A percentile compares a stretch with the other conserved stretches of the same genome.
Conservation (phyloP, 2,113 vertebrate species). For the Elaphurus davidianus region DNA sequence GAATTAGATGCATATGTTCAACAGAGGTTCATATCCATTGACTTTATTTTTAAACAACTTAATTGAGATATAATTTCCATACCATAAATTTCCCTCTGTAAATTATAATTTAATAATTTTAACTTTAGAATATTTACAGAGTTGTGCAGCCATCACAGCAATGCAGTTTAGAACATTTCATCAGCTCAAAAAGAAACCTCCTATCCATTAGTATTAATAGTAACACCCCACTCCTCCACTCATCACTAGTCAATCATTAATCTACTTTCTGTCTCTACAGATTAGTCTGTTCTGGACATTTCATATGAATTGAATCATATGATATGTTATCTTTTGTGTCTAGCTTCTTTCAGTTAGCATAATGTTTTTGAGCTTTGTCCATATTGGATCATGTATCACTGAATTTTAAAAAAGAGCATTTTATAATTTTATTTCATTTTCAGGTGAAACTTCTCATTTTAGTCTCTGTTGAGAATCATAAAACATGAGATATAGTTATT, state of each 20-base stretch:
- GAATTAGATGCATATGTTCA: neutral
- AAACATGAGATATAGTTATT: neutral
- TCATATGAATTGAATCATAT: neutral
- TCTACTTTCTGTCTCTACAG: neutral
- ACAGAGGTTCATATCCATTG: neutral
- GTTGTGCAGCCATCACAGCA: neutral
- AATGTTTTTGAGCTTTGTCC: neutral
- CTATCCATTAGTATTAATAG: neutral
- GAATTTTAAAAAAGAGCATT: neutral
- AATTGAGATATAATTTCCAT: neutral
- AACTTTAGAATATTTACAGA: neutral
- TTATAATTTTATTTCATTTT: neutral
- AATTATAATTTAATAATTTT: neutral
- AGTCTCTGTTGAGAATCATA: neutral
- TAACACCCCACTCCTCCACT: too few species aligned
- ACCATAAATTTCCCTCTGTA: neutral
- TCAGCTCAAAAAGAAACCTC: neutral
- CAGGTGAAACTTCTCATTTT: neutral
- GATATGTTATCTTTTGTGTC: neutral
- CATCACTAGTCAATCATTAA: neutral
- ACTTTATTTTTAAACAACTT: neutral
- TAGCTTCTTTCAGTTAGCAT: neutral
- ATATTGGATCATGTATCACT: neutral
- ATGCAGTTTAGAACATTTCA: neutral
- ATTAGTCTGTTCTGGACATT: neutral